Conservation (phyloP, 2,888 invertebrate genomes). For the Acrobasis suavella region DNA sequence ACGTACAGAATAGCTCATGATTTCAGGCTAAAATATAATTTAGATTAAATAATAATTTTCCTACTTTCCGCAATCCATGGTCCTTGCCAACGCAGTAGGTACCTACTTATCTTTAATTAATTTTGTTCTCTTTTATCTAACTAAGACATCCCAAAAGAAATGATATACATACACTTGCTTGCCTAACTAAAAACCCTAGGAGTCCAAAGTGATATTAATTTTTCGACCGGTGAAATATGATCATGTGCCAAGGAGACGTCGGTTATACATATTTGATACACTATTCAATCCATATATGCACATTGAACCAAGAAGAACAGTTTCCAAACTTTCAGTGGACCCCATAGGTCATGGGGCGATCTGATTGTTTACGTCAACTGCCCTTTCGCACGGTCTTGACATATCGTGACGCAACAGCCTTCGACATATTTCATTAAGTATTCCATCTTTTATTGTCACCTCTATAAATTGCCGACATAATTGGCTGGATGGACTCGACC, state of each 20-base stretch:
- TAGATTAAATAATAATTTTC: neutral
- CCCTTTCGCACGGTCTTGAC: constrained; percentile 70
- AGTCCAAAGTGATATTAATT: too few species aligned
- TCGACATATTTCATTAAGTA: constrained; percentile 31
- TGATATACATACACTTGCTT: too few species aligned
- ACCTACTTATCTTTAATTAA: neutral
- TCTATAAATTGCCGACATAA: constrained; percentile 19
- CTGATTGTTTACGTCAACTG: constrained; percentile 43
- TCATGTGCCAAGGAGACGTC: too few species aligned
- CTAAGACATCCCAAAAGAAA: too few species aligned
- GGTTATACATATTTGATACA: too few species aligned
- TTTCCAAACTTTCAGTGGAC: neutral
- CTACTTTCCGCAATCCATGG: neutral
- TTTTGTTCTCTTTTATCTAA: neutral
- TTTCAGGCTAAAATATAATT: neutral
- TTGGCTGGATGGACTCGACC: constrained; percentile 6
- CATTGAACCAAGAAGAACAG: too few species aligned
- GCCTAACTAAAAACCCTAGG: too few species aligned
- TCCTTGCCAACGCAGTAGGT: neutral
- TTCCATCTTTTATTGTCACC: constrained; percentile 26
- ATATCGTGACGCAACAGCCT: constrained; percentile 57
- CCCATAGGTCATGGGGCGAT: constrained; percentile 7
- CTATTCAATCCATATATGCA: too few species aligned
- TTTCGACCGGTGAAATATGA: too few species aligned
- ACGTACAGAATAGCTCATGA: neutral